A percentile compares a stretch with the other conserved stretches of the same genome.
phyloP scores from a whole-genome alignment of 2,888 invertebrate genomes.

The Euphydryas editha region DNA sequence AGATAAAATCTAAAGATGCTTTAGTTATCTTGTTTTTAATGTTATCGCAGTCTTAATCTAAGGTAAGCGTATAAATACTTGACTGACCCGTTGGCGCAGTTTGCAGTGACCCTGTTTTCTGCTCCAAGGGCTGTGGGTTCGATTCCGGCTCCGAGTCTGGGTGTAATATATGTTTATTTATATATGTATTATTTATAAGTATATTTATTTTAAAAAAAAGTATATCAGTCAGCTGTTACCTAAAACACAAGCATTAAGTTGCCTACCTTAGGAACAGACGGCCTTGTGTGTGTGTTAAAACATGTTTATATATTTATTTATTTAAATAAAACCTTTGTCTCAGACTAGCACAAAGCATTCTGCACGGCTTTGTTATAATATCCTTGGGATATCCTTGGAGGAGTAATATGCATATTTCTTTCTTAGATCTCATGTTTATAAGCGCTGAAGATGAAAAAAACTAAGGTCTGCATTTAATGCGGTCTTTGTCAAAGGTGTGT shows the following conservation, averaged over 20 bases:
- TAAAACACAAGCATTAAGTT: too few relatives aligned
- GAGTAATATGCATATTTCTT: slow-evolving; percentile 25
- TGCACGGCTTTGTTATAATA: slow-evolving; percentile 26
- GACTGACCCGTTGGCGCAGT: too few relatives aligned
- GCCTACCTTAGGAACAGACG: too few relatives aligned
- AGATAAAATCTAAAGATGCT: neutral
- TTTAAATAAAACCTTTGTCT: slow-evolving; percentile 31
- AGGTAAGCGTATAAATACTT: slow-evolving; percentile 31
- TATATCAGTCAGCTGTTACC: too few relatives aligned
- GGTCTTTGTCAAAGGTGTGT: neutral
- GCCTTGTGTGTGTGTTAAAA: too few relatives aligned
- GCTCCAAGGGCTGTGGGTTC: too few relatives aligned
- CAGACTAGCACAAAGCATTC: slow-evolving; percentile 30
- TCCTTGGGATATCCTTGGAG: slow-evolving; percentile 23
- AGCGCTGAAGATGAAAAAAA: slow-evolving; percentile 3
- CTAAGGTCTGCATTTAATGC: neutral
- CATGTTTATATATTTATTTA: too few relatives aligned
- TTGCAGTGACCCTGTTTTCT: too few relatives aligned
- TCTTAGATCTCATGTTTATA: slow-evolving; percentile 8
- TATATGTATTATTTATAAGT: too few relatives aligned
- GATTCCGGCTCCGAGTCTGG: too few relatives aligned
- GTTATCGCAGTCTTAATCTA: slow-evolving; percentile 19
- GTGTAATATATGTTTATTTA: too few relatives aligned
- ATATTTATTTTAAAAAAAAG: too few relatives aligned
- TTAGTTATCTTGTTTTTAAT: slow-evolving; percentile 14